A percentile compares a stretch with the other conserved stretches of the same genome.
Conservation (phyloP, 2,113 vertebrate genomes). For the Falco punctatus region DNA sequence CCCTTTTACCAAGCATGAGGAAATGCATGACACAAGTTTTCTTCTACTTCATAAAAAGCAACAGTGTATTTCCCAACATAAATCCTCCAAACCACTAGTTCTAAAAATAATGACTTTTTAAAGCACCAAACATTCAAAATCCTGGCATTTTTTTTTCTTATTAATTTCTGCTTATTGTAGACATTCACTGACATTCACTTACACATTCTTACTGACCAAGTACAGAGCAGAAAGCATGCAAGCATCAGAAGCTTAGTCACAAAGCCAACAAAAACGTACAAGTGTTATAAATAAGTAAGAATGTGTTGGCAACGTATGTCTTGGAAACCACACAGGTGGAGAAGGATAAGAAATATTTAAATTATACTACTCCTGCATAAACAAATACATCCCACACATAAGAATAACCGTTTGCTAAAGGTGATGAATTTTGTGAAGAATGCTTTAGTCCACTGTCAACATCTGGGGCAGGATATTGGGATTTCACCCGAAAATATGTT, state of each 20-base stretch:
- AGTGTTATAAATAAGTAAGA: background rate
- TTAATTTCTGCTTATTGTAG: background rate
- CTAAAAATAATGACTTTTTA: background rate
- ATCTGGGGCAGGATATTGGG: background rate
- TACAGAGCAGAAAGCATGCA: background rate
- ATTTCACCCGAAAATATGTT: background rate
- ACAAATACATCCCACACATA: background rate
- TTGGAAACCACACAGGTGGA: background rate
- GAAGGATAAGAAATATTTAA: background rate
- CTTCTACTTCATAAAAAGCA: background rate
- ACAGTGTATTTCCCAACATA: background rate
- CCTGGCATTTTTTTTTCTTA: background rate
- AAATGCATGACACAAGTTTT: background rate
- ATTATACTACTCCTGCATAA: background rate
- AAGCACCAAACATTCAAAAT: background rate
- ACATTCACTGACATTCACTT: background rate
- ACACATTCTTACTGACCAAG: background rate
- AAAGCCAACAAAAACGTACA: background rate
- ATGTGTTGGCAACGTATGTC: background rate
- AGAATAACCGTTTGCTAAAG: background rate
- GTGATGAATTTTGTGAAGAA: background rate
- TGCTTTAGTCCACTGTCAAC: background rate
- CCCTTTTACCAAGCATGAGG: background rate
- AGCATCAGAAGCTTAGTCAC: background rate
- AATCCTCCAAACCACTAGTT: background rate